Evolutionary conservation across 2,113 vertebrate species (phyloP).

Genomic region (Chionodraco myersi): DNA sequence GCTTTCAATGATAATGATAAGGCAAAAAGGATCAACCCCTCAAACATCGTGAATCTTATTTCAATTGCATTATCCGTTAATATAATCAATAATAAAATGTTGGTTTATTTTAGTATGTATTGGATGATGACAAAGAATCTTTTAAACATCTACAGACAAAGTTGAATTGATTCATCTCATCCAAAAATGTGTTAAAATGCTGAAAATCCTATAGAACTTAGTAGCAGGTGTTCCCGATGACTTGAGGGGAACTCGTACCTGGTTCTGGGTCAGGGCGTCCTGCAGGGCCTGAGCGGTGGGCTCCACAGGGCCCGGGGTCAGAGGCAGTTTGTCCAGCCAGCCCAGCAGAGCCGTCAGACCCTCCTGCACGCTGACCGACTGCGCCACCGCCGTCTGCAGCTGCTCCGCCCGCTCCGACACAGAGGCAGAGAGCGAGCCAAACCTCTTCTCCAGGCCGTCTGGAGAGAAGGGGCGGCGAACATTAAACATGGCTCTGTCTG

Average conservation of each 20-base stretch:
- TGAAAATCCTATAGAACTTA: no score
- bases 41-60: background rate
- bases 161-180: no score
- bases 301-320: slow-evolving; percentile 76
- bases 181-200: no score
- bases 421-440: slow-evolving; percentile 87
- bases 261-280: slow-evolving; percentile 89
- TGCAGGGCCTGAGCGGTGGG: slow-evolving; percentile 89
- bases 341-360: slow-evolving; percentile 89
- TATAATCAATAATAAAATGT: no score
- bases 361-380: slow-evolving; percentile 95
- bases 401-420: slow-evolving; percentile 88
- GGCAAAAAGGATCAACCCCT: no score
- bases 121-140: no score
- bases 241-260: slow-evolving; percentile 76
- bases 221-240: no score
- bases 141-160: no score
- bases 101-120: no score
- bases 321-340: slow-evolving; percentile 88
- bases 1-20: no score
- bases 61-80: no score
- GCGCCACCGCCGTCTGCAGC: slow-evolving; percentile 94
- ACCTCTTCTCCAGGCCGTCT: slow-evolving; percentile 89
- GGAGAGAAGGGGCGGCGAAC: background rate
- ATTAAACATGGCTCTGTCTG: no score